Evolutionary conservation across 2,888 invertebrate species (phyloP).

Genomic region (Drosophila neonasuta): DNA sequence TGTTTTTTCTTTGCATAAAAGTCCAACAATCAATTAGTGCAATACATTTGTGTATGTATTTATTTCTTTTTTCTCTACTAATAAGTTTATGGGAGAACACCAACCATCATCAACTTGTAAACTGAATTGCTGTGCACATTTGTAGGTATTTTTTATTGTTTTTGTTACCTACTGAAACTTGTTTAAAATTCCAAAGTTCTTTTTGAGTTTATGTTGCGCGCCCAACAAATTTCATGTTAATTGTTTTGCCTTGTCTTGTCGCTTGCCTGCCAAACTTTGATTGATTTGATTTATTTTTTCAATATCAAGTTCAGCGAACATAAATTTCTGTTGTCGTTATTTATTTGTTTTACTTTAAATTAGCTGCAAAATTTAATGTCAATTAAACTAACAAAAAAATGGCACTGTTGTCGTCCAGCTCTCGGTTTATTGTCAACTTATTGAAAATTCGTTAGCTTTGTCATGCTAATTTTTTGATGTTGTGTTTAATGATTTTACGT

Average conservation of each 20-base stretch:
- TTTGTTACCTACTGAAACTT: slow-evolving; percentile 38
- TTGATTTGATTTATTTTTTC: slow-evolving; percentile 53
- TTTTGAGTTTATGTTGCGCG: slow-evolving; percentile 39
- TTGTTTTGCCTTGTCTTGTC: slow-evolving; percentile 46
- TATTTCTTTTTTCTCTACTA: slow-evolving; percentile 10
- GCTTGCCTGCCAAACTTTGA: slow-evolving; percentile 36
- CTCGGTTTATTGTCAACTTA: slow-evolving; percentile 26
- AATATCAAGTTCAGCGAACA: slow-evolving; percentile 54
- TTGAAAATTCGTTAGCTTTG: slow-evolving; percentile 59
- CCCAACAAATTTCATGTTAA: slow-evolving; percentile 54
- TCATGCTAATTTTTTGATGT: slow-evolving; percentile 55
- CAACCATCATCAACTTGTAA: slow-evolving; percentile 34
- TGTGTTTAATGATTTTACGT: slow-evolving; percentile 31
- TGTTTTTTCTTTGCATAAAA: slow-evolving; percentile 13
- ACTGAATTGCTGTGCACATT: slow-evolving; percentile 20
- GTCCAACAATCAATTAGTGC: slow-evolving; percentile 62
- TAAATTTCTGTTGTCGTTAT: slow-evolving; percentile 18
- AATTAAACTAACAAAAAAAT: slow-evolving; percentile 34
- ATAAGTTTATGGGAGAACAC: slow-evolving; percentile 1
- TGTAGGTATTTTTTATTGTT: slow-evolving; percentile 40
- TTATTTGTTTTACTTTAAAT: slow-evolving; percentile 52
- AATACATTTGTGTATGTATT: slow-evolving; percentile 21
- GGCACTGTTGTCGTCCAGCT: slow-evolving; percentile 6
- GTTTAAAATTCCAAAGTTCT: slow-evolving; percentile 55
- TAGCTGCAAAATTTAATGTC: slow-evolving; percentile 27